Conservation (phyloP, 1,140 invertebrate genomes). For the Conopomorpha cramerella region DNA sequence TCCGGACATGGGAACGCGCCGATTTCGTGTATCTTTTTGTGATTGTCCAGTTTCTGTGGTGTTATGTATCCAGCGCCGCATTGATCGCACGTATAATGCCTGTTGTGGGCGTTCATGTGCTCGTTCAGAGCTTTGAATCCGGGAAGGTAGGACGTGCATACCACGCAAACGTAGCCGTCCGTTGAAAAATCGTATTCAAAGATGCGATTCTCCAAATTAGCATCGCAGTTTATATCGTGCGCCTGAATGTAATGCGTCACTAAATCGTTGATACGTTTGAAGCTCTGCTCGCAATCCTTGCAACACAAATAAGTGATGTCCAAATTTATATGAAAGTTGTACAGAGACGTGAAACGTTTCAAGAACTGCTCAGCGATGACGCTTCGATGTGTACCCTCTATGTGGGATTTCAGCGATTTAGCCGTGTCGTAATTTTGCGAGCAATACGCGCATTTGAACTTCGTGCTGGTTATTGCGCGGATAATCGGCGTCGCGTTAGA, state of each 20-base stretch:
- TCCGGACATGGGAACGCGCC: slow-evolving; percentile 2
- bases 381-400: neutral
- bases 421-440: neutral
- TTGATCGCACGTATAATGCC: neutral
- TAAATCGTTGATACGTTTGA: neutral
- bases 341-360: neutral
- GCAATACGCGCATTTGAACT: neutral
- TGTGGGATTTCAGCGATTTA: neutral
- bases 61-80: slow-evolving; percentile 6
- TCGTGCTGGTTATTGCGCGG: neutral
- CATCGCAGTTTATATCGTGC: neutral
- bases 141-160: neutral
- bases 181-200: neutral
- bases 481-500: neutral
- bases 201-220: neutral
- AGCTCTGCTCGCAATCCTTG: neutral
- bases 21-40: slow-evolving; percentile 3
- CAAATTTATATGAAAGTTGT: neutral
- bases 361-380: no score
- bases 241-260: neutral
- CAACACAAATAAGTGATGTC: neutral
- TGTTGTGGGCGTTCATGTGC: neutral
- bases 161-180: neutral
- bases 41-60: slow-evolving; percentile 3
- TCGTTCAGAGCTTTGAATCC: neutral